A percentile compares a stretch with the other conserved stretches of the same genome.
Evolutionary conservation across 1,140 invertebrate species (phyloP).

Genomic region (Aphaenogaster ashmeadi): DNA sequence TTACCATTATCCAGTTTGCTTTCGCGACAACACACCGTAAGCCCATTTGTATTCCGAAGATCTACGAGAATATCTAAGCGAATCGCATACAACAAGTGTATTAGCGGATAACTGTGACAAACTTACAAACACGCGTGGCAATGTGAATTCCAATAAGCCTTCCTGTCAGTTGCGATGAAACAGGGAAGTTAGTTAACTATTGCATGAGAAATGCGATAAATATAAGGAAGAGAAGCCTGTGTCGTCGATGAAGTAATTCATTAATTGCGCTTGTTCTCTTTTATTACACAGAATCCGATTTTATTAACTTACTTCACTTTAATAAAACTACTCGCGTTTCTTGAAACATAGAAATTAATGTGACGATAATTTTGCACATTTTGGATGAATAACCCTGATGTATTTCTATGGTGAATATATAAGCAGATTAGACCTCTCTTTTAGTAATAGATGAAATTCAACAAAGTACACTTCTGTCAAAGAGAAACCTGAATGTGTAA

Average conservation of each 20-base stretch:
- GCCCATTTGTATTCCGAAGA: conserved; percentile 77
- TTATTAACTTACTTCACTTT: conserved; percentile 5
- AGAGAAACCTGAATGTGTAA: conserved; percentile 23
- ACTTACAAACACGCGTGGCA: conserved; percentile 38
- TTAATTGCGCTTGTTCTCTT: background rate
- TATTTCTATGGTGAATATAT: background rate
- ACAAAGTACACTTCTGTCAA: conserved; percentile 20
- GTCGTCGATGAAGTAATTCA: background rate
- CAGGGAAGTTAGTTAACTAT: background rate
- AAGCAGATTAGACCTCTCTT: background rate
- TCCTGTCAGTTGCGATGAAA: conserved; percentile 1
- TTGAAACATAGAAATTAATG: background rate
- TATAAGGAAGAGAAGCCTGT: background rate
- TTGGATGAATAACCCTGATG: background rate
- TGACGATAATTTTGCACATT: conserved; percentile 1
- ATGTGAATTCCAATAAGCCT: conserved; percentile 52
- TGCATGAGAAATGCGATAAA: conserved; percentile 8
- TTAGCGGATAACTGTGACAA: conserved; percentile 58
- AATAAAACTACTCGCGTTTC: background rate
- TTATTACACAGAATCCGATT: background rate
- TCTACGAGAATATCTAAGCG: conserved; percentile 46
- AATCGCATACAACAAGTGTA: conserved; percentile 50
- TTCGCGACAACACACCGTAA: conserved; percentile 68
- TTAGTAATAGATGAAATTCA: background rate
- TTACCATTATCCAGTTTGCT: conserved; percentile 78